Evolutionary conservation across 2,888 invertebrate genomes (phyloP), one percentile per base, ranked within the genome.

Genomic region (Metopia argyrocephala): DNA sequence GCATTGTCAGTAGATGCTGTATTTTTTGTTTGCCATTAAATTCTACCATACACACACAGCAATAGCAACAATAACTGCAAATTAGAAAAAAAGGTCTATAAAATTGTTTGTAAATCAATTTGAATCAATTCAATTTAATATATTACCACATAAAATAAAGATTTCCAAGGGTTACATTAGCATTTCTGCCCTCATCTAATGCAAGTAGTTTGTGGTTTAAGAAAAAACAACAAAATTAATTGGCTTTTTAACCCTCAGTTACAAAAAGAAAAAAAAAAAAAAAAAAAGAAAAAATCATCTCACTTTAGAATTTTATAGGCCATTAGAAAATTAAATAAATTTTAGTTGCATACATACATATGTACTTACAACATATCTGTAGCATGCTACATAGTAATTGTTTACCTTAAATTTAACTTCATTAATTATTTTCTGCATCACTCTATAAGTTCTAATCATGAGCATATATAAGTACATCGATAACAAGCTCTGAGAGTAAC

Each of bases 81-180:
- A 4, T 18, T 18, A 48, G 20, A 18, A 66, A 65, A 56, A 65
- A 61, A 56, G 70, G 59, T 74, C 74, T 65, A 74, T 66, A 31
- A 65, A 54, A 70, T 66, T 57, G 56, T 78, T 81, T 78, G 78
- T 61, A 70, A 81, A 81, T 75, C 70, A 74, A 74, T 70, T 70
- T 57, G 70, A 81, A 65, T 75, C 66, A 75, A 81, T 81, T 38
- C 3, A 4, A 1, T 15, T 38, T 38, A 38, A 12, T 38, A 12
- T 31, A 31, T 31, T 31, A 12, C 31, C 31, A 31, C 7, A 12
- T 5, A 2, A 31, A 12, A 12, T 7, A 7, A 31, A 12, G 31
- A 31, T 31, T 31, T 38, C n/a, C 15, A 38, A 38, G 38, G 38
- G 38, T 38, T 38, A 12, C 38, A 38, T 38, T 38, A 2, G 15